Evolutionary conservation across 1,140 invertebrate genomes (phyloP).

Genomic region (Globodera rostochiensis): DNA sequence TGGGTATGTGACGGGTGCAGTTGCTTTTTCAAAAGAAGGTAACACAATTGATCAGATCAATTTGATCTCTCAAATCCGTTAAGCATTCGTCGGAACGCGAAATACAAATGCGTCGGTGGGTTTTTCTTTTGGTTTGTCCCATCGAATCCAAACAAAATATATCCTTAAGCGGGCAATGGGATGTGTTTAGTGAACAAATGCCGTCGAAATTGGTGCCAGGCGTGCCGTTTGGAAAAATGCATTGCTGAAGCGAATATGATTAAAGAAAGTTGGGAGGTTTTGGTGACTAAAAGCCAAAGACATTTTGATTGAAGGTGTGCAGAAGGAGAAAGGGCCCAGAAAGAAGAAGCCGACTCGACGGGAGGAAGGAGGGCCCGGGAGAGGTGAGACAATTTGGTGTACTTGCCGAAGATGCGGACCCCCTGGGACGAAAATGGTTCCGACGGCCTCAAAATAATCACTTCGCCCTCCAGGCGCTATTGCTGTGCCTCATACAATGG

Average conservation of each 20-base stretch:
- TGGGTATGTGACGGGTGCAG: constrained; percentile 28
- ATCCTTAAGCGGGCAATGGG: background rate
- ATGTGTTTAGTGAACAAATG: constrained; percentile 22
- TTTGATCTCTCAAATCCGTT: background rate
- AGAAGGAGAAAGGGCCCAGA: constrained; percentile 22
- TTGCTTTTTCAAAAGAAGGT: constrained; percentile 25
- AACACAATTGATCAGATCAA: background rate
- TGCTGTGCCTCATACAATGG: background rate
- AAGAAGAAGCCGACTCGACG: background rate
- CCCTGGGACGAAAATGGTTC: too few relatives aligned
- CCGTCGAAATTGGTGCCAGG: constrained; percentile 31
- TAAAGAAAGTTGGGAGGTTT: constrained; percentile 13
- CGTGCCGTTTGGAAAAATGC: constrained; percentile 24
- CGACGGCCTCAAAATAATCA: too few relatives aligned
- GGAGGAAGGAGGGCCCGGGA: background rate
- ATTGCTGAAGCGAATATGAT: constrained; percentile 11
- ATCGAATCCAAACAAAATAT: background rate
- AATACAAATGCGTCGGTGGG: constrained; percentile 24
- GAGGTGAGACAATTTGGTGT: background rate
- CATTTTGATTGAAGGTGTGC: constrained; percentile 20
- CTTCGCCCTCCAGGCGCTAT: background rate
- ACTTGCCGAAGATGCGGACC: background rate
- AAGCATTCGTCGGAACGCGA: constrained; percentile 5
- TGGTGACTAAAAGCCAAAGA: background rate
- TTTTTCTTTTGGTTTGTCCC: background rate